These are phyloP conservation scores for Cygnus olor DNA, from an alignment of 2,797 vertebrate species.

Conservation along the genomic window DNA sequence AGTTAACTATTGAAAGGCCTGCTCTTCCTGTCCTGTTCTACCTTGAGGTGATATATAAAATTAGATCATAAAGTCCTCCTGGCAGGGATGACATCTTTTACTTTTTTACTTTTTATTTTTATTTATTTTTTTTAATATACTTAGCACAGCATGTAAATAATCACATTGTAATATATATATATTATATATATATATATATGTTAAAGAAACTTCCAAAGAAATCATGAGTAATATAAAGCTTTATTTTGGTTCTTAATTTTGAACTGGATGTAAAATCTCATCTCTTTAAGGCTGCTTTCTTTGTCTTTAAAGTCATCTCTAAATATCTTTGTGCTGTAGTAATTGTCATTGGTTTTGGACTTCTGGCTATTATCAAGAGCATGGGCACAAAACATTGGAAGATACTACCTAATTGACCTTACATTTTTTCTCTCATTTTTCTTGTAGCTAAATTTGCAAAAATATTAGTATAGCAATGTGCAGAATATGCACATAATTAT, in stretches of 20 bases:
- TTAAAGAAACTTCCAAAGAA: background rate
- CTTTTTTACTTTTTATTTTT: background rate
- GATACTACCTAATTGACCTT: background rate
- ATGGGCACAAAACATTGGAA: background rate
- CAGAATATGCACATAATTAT: too few species aligned
- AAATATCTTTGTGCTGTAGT: background rate
- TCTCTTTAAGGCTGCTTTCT: background rate
- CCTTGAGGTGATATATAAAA: background rate
- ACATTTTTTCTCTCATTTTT: background rate
- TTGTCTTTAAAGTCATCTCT: background rate
- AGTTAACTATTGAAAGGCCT: background rate
- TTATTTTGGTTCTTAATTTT: background rate
- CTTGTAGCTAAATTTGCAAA: background rate
- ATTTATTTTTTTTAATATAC: background rate
- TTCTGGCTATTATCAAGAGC: background rate
- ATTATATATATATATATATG: too few species aligned
- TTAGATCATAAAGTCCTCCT: background rate
- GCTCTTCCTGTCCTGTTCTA: background rate
- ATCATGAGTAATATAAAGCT: background rate
- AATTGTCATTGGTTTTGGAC: background rate
- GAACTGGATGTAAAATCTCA: background rate
- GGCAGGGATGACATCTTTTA: background rate
- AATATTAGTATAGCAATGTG: background rate
- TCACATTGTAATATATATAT: background rate
- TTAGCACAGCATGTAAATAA: background rate